phyloP scores from a whole-genome alignment of 2,113 vertebrate genomes.

The Toxotes chatareus region DNA sequence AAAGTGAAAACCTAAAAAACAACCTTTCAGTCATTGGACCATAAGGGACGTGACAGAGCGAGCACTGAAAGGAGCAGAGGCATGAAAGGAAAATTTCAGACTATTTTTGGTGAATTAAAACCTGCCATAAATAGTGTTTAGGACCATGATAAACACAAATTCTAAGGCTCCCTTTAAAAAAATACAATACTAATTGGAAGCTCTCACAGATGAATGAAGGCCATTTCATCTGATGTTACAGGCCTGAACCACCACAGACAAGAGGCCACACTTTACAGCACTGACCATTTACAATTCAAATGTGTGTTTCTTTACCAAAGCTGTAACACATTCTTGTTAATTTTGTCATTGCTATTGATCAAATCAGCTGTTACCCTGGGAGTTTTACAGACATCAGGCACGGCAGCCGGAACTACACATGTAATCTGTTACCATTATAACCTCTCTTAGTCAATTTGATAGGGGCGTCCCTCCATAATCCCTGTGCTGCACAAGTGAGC shows the following conservation, averaged over 20 bases:
- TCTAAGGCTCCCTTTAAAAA: neutral
- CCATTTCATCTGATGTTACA: too few relatives aligned
- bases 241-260: neutral
- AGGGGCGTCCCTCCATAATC: slow-evolving; percentile 49
- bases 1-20: neutral
- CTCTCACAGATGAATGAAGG: too few relatives aligned
- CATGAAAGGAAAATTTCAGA: neutral
- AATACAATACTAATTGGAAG: too few relatives aligned
- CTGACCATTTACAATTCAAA: neutral
- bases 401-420: slow-evolving; percentile 7
- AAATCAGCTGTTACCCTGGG: neutral
- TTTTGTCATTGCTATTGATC: neutral
- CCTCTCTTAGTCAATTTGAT: slow-evolving; percentile 48
- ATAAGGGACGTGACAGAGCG: too few relatives aligned
- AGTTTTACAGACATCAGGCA: neutral
- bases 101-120: neutral
- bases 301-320: too few relatives aligned
- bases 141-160: neutral
- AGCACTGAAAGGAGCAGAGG: neutral
- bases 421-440: slow-evolving; percentile 43
- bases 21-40: too few relatives aligned
- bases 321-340: neutral
- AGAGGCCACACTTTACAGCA: neutral
- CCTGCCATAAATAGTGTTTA: too few relatives aligned
- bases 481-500: slow-evolving; percentile 57